These are phyloP conservation scores for Andrena bicolor DNA, from an alignment of 2,888 invertebrate species.

Conservation along the genomic window DNA sequence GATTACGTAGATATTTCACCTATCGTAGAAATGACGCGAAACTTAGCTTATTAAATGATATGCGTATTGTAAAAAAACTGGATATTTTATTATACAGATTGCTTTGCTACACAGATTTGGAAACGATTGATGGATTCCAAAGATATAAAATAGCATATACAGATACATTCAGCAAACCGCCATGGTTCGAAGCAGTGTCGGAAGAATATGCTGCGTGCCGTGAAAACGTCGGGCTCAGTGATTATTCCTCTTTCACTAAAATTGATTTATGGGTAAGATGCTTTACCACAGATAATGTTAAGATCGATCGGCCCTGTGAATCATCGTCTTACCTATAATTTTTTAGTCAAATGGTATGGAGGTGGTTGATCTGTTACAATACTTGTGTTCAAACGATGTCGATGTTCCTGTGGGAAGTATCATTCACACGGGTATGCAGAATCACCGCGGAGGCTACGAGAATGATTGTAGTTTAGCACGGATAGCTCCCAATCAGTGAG, in stretches of 20 bases:
- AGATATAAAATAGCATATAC: slow-evolving; percentile 89
- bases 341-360: slow-evolving; percentile 93
- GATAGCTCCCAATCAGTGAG: slow-evolving; percentile 94
- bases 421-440: slow-evolving; percentile 99
- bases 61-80: slow-evolving; percentile 20
- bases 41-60: not conserved
- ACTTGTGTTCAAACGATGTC: slow-evolving; percentile 97
- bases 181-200: slow-evolving; percentile 96
- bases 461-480: slow-evolving; percentile 98
- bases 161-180: slow-evolving; percentile 95
- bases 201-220: slow-evolving; percentile 97
- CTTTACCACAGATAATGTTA: slow-evolving; percentile 33
- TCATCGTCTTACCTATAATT: slow-evolving; percentile 54
- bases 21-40: not conserved
- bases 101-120: slow-evolving; percentile 63
- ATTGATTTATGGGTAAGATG: slow-evolving; percentile 93
- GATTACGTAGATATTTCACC: not conserved
- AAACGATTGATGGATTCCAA: slow-evolving; percentile 64
- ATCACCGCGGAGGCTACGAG: slow-evolving; percentile 97
- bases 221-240: slow-evolving; percentile 96
- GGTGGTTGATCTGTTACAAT: slow-evolving; percentile 95
- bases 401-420: slow-evolving; percentile 97
- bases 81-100: slow-evolving; percentile 48
- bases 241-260: slow-evolving; percentile 99
- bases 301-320: not conserved